phyloP scores from a whole-genome alignment of 2,113 vertebrate species.

The Silurus asotus region DNA sequence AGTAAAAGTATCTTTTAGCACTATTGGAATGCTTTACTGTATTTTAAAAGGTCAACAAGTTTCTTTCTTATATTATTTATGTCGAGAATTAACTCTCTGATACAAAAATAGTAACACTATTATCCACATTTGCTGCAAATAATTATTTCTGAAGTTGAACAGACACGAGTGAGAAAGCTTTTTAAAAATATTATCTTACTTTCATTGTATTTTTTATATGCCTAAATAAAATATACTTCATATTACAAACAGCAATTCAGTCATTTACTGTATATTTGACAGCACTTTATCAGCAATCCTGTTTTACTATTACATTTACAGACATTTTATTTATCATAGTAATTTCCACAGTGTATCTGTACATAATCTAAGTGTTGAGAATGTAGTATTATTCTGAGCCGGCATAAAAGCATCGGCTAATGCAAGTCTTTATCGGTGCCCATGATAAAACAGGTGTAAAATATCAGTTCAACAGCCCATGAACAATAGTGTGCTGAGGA shows the following conservation, averaged over 20 bases:
- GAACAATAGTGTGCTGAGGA: conserved; percentile 18
- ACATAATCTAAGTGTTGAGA: neutral
- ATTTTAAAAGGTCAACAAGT: neutral
- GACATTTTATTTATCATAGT: neutral
- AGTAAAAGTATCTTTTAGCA: neutral
- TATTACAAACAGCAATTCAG: too few relatives aligned
- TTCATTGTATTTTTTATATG: too few relatives aligned
- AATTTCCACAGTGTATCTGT: neutral
- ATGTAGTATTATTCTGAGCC: neutral
- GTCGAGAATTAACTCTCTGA: neutral
- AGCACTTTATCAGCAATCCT: too few relatives aligned
- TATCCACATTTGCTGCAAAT: neutral
- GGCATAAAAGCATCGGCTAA: neutral
- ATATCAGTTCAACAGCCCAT: conserved; percentile 17
- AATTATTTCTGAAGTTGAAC: neutral
- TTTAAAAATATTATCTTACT: too few relatives aligned
- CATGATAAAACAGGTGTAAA: conserved; percentile 27
- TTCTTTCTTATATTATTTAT: neutral
- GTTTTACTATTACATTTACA: too few relatives aligned
- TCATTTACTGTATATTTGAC: too few relatives aligned
- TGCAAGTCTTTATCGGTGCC: neutral
- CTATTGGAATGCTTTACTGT: neutral
- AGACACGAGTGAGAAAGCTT: neutral
- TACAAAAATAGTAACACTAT: neutral
- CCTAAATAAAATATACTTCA: too few relatives aligned